Percentiles rank a stretch among this genome's conserved stretches.
Evolutionary conservation across 2,888 invertebrate species (phyloP).

Genomic region (Lasioglossum figueresi): DNA sequence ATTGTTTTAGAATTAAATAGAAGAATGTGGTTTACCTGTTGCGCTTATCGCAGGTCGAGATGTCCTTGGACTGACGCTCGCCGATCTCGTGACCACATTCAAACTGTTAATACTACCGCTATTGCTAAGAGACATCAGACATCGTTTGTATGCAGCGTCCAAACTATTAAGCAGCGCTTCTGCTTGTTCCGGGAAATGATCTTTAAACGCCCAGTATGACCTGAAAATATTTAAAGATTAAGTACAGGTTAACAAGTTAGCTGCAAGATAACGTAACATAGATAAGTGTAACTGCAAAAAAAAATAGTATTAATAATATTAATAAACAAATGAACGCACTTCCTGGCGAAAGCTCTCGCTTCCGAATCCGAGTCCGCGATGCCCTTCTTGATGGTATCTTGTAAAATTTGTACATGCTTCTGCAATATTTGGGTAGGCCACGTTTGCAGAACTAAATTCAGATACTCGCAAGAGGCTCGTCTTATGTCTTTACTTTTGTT

Average conservation of each 20-base stretch:
- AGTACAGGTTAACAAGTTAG: background rate
- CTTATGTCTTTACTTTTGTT: slow-evolving; percentile 97
- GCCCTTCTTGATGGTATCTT: slow-evolving; percentile 94
- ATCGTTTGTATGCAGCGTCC: slow-evolving; percentile 91
- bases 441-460: slow-evolving; percentile 92
- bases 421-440: slow-evolving; percentile 95
- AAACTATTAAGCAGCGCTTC: slow-evolving; percentile 92
- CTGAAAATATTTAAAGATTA: slow-evolving; percentile 83
- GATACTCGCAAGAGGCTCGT: slow-evolving; percentile 90
- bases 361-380: slow-evolving; percentile 97
- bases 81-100: slow-evolving; percentile 82
- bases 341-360: slow-evolving; percentile 92
- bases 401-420: slow-evolving; percentile 90
- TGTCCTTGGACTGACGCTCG: slow-evolving; percentile 82
- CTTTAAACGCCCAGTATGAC: slow-evolving; percentile 95
- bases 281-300: background rate
- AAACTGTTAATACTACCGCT: slow-evolving; percentile 86
- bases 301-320: background rate
- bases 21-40: slow-evolving; percentile 81
- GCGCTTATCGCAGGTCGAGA: slow-evolving; percentile 83
- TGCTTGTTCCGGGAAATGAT: slow-evolving; percentile 95
- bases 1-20: background rate
- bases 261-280: too few species aligned
- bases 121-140: slow-evolving; percentile 87
- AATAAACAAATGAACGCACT: slow-evolving; percentile 86